Percentiles rank a stretch among this genome's conserved stretches.
phyloP scores from a whole-genome alignment of 2,113 vertebrate species.

The Pavo muticus region DNA sequence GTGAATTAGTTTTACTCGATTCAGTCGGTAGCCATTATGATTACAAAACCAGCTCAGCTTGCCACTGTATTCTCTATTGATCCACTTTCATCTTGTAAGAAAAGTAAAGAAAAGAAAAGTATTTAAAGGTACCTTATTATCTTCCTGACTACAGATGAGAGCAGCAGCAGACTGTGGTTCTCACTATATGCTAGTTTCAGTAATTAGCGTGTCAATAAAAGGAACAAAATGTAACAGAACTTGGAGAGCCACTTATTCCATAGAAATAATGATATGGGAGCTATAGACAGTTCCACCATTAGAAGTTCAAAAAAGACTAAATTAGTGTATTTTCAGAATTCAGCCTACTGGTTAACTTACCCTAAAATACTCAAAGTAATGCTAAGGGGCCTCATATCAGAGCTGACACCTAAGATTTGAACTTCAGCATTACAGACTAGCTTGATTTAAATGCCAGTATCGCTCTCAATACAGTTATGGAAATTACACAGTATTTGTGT shows the following conservation, averaged over 20 bases:
- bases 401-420: neutral
- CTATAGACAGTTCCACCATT: neutral
- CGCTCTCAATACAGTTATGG: neutral
- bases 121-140: constrained; percentile 26
- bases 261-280: neutral
- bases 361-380: neutral
- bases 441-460: neutral
- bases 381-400: neutral
- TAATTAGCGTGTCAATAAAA: neutral
- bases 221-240: constrained; percentile 11
- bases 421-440: neutral
- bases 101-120: neutral
- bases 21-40: neutral
- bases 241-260: neutral
- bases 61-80: constrained; percentile 10
- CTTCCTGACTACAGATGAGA: neutral
- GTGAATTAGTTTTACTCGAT: constrained; percentile 32
- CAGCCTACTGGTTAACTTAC: constrained; percentile 9
- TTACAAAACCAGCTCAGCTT: constrained; percentile 12
- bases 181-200: neutral
- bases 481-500: neutral
- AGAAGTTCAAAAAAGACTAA: neutral
- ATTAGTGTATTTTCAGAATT: neutral
- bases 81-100: neutral
- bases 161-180: neutral